phyloP scores from a whole-genome alignment of 2,888 invertebrate genomes.

The Yponomeuta cagnagella region DNA sequence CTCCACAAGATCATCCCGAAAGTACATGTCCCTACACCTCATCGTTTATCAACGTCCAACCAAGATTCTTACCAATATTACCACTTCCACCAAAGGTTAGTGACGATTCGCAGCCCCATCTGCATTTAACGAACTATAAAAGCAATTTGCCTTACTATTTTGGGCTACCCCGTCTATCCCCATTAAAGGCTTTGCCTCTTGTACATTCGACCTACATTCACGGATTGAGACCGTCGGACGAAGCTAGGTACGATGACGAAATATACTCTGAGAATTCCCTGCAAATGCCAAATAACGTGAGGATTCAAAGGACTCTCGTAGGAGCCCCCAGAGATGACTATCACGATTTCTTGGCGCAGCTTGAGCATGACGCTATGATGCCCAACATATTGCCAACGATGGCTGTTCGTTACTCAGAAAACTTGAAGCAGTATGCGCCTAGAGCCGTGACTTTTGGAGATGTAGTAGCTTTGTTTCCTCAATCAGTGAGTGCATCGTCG shows the following conservation, averaged over 20 bases:
- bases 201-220: slow-evolving; percentile 31
- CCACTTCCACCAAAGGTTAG: slow-evolving; percentile 7
- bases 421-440: background rate
- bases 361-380: slow-evolving; percentile 48
- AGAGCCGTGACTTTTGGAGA: slow-evolving; percentile 1
- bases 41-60: background rate
- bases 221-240: slow-evolving; percentile 25
- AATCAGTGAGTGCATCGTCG: slow-evolving; percentile 27
- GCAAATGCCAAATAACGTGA: background rate
- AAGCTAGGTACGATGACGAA: slow-evolving; percentile 5
- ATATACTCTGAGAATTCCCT: background rate
- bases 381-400: slow-evolving; percentile 60
- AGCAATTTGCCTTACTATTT: slow-evolving; percentile 1
- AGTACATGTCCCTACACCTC: background rate
- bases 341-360: slow-evolving; percentile 32
- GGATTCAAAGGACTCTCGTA: slow-evolving; percentile 4
- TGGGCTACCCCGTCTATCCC: slow-evolving; percentile 9
- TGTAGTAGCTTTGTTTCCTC: slow-evolving; percentile 29
- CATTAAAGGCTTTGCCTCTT: slow-evolving; percentile 31
- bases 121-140: slow-evolving; percentile 2
- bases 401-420: slow-evolving; percentile 22
- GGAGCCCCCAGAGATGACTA: slow-evolving; percentile 16
- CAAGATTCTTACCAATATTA: background rate
- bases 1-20: background rate
- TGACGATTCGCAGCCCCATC: background rate